Evolutionary conservation across 2,888 invertebrate species (phyloP).

Genomic region (Hypena proboscidalis): DNA sequence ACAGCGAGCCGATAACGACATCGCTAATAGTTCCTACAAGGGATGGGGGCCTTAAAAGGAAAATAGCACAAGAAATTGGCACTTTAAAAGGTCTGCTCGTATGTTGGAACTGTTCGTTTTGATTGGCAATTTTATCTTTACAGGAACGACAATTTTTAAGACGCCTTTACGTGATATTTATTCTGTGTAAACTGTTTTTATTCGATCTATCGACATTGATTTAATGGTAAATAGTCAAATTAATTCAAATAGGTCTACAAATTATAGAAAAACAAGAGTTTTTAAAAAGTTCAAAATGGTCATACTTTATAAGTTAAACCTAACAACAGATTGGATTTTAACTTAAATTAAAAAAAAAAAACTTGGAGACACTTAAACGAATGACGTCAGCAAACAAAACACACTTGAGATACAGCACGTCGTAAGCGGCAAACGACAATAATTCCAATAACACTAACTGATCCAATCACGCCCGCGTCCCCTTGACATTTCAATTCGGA

Average conservation of each 20-base stretch:
- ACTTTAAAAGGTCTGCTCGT: conserved; percentile 9
- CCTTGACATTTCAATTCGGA: conserved; percentile 56
- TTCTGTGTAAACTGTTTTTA: too few species aligned
- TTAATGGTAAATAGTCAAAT: too few species aligned
- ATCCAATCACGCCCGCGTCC: conserved; percentile 40
- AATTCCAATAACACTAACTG: conserved; percentile 48
- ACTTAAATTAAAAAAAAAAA: too few species aligned
- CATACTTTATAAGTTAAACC: too few species aligned
- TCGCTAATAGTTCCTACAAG: conserved; percentile 54
- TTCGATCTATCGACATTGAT: too few species aligned
- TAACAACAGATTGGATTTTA: too few species aligned
- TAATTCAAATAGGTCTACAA: too few species aligned
- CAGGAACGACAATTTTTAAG: too few species aligned
- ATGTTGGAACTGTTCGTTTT: not conserved
- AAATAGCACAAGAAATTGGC: conserved; percentile 49
- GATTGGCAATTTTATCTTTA: not conserved
- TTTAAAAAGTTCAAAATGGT: too few species aligned
- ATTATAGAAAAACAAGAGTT: too few species aligned
- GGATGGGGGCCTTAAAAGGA: conserved; percentile 41
- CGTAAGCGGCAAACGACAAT: conserved; percentile 26
- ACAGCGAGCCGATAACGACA: conserved; percentile 47
- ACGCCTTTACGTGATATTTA: too few species aligned
- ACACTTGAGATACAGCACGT: not conserved
- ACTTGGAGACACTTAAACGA: too few species aligned
- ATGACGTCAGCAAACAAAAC: not conserved